A percentile compares a stretch with the other conserved stretches of the same genome.
Evolutionary conservation across 1,140 invertebrate genomes (phyloP).

Genomic region (Mamestra configurata): DNA sequence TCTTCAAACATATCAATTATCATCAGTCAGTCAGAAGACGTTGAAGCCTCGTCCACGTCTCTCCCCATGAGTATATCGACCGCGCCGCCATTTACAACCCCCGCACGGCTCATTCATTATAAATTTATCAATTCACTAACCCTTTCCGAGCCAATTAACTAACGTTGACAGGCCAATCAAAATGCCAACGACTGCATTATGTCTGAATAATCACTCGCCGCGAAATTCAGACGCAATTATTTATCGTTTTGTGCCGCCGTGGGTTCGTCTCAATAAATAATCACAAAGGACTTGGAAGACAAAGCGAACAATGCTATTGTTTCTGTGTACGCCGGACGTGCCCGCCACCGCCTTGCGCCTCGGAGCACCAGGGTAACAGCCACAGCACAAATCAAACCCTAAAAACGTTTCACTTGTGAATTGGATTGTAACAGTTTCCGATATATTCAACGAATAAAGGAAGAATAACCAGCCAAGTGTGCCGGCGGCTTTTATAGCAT

Average conservation of each 20-base stretch:
- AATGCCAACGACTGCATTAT: constrained; percentile 50
- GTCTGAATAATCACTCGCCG: constrained; percentile 47
- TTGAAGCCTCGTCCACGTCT: neutral
- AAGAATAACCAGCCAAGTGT: neutral
- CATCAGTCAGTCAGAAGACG: neutral
- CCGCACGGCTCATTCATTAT: constrained; percentile 40
- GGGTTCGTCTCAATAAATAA: constrained; percentile 46
- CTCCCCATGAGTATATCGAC: neutral
- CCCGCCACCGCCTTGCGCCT: neutral
- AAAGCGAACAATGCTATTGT: constrained; percentile 53
- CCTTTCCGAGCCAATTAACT: constrained; percentile 41
- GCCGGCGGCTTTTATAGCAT: neutral
- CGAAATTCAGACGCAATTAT: constrained; percentile 45
- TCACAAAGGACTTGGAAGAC: constrained; percentile 47
- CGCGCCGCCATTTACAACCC: constrained; percentile 11
- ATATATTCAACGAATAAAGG: neutral
- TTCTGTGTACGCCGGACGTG: constrained; percentile 45
- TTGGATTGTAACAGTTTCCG: neutral
- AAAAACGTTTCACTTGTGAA: constrained; percentile 8
- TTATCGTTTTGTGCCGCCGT: constrained; percentile 47
- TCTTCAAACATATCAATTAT: neutral
- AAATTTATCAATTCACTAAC: constrained; percentile 47
- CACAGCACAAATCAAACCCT: constrained; percentile 21
- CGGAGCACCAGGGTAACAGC: neutral
- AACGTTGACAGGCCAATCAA: constrained; percentile 45